phyloP scores from a whole-genome alignment of 1,140 invertebrate genomes.

The Pentalonia nigronervosa region DNA sequence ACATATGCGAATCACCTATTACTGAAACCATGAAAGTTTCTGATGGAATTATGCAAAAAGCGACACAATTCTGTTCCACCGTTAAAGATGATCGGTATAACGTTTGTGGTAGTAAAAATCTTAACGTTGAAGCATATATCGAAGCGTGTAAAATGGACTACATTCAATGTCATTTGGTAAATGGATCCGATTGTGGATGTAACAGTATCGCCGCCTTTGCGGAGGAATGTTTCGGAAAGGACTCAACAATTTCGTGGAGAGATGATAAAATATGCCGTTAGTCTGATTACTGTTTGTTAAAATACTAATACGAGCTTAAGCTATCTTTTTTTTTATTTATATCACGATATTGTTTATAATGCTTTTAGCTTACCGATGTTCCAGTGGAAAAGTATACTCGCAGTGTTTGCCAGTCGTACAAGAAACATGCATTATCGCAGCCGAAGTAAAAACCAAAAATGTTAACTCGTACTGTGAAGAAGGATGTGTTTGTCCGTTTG shows the following conservation, averaged over 20 bases:
- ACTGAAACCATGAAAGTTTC: neutral
- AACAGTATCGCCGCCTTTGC: constrained; percentile 78
- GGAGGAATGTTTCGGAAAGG: constrained; percentile 74
- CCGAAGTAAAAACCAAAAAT: constrained; percentile 60
- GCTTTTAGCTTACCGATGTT: constrained; percentile 73
- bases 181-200: constrained; percentile 72
- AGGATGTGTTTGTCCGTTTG: constrained; percentile 85
- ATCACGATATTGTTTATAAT: neutral
- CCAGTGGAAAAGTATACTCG: constrained; percentile 74
- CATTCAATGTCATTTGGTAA: constrained; percentile 70
- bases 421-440: constrained; percentile 65
- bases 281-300: constrained; percentile 63
- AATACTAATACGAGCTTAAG: neutral
- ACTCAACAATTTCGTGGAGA: constrained; percentile 74
- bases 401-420: constrained; percentile 73
- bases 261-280: constrained; percentile 79
- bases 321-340: neutral
- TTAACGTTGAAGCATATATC: constrained; percentile 61
- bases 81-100: neutral
- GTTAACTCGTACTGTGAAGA: constrained; percentile 72
- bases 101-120: neutral
- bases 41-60: neutral
- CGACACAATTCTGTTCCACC: neutral
- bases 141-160: constrained; percentile 80
- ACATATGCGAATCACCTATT: constrained; percentile 1